Percentiles rank a stretch among this genome's conserved stretches.
phyloP scores from a whole-genome alignment of 2,888 invertebrate species.

The Spisula subtruncata region DNA sequence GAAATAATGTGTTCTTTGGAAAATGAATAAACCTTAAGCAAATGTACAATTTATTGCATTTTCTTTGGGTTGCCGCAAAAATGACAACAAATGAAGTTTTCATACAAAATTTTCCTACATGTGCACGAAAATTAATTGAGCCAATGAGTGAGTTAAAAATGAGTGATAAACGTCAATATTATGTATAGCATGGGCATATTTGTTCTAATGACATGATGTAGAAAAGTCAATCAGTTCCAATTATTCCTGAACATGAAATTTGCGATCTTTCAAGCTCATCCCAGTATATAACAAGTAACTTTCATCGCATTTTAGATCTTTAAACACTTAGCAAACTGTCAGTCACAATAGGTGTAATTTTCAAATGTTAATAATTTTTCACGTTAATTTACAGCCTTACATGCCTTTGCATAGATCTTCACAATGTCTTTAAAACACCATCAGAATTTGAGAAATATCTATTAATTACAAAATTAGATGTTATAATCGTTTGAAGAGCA shows the following conservation, averaged over 20 bases:
- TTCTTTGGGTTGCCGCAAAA: neutral
- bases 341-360: neutral
- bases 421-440: slow-evolving; percentile 11
- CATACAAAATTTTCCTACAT: neutral
- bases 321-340: neutral
- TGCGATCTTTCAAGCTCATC: neutral
- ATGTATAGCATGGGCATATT: neutral
- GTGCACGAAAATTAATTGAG: slow-evolving; percentile 3
- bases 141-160: neutral
- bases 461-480: slow-evolving; percentile 23
- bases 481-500: slow-evolving; percentile 64
- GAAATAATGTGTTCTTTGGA: neutral
- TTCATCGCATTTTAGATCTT: neutral
- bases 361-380: neutral
- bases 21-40: neutral
- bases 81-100: slow-evolving; percentile 6
- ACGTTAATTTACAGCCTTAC: slow-evolving; percentile 6
- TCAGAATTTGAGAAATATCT: neutral
- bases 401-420: slow-evolving; percentile 39
- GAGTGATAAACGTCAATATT: neutral
- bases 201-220: neutral
- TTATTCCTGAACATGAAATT: neutral
- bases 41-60: slow-evolving; percentile 15
- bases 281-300: neutral
- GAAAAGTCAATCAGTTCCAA: neutral